phyloP scores from a whole-genome alignment of 2,797 vertebrate species.

The Sebastes baramenuke region DNA sequence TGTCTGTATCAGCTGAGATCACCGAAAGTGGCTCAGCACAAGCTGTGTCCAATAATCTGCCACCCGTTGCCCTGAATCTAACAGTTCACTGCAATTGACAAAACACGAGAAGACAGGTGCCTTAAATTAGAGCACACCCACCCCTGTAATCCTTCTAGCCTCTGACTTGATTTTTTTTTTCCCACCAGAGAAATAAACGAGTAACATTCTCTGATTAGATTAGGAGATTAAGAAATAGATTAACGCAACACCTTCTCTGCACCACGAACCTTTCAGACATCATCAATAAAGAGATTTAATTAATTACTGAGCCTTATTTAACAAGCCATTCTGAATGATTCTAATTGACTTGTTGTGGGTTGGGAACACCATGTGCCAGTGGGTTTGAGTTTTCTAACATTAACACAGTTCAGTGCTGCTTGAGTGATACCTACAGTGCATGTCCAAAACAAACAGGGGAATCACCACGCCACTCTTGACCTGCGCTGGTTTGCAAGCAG shows the following conservation, averaged over 20 bases:
- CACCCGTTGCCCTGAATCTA: not conserved
- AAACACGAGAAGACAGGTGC: constrained; percentile 20
- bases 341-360: constrained; percentile 27
- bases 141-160: not conserved
- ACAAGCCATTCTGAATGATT: constrained; percentile 40
- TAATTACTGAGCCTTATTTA: constrained; percentile 56
- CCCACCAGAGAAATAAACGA: constrained; percentile 33
- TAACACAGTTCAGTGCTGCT: not conserved
- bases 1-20: not conserved
- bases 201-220: constrained; percentile 56
- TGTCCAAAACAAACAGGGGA: not conserved
- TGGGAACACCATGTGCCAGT: not conserved
- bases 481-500: not conserved
- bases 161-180: constrained; percentile 1
- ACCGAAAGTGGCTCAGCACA: not conserved
- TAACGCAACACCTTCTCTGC: constrained; percentile 40
- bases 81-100: constrained; percentile 7
- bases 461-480: not conserved
- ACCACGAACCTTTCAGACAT: constrained; percentile 44
- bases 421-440: not conserved
- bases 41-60: not conserved
- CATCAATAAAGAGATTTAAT: constrained; percentile 61
- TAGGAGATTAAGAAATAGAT: constrained; percentile 59
- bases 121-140: constrained; percentile 27
- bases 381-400: not conserved